Evolutionary conservation across 2,888 invertebrate genomes (phyloP).

Genomic region (Campopleginae sp.): DNA sequence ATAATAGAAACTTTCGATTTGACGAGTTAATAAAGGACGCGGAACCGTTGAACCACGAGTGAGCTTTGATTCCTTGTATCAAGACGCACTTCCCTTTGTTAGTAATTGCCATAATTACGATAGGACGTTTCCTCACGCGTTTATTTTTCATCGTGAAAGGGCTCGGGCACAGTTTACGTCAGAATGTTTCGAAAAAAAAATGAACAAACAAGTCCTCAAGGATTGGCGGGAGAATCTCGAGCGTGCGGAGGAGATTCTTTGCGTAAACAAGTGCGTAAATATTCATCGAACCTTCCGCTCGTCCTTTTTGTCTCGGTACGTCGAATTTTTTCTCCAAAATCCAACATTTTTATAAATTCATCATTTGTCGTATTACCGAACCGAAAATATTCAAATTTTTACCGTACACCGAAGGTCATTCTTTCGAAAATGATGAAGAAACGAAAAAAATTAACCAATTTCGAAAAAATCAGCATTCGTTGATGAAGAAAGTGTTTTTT

Average conservation of each 20-base stretch:
- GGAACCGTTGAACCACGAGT: background rate
- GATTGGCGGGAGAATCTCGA: slow-evolving; percentile 4
- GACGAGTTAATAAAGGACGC: background rate
- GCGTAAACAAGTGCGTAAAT: slow-evolving; percentile 5
- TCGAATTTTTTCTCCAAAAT: background rate
- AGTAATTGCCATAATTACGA: background rate
- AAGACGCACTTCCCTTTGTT: background rate
- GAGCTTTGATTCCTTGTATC: background rate
- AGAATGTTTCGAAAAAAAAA: background rate
- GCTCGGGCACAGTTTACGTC: background rate
- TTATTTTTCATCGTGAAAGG: background rate
- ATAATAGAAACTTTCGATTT: slow-evolving; percentile 15
- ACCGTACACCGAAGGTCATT: slow-evolving; percentile 11
- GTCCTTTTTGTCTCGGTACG: background rate
- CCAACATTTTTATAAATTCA: background rate
- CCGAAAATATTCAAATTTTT: slow-evolving; percentile 25
- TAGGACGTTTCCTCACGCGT: background rate
- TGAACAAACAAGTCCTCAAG: slow-evolving; percentile 24
- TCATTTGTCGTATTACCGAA: background rate
- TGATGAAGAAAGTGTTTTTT: background rate
- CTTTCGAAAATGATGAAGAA: background rate
- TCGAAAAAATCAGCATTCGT: background rate
- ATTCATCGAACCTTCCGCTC: slow-evolving; percentile 24
- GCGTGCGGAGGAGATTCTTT: background rate
- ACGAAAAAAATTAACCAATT: background rate